phyloP scores from a whole-genome alignment of 2,888 invertebrate genomes.

The Caenorhabditis macrosperma region DNA sequence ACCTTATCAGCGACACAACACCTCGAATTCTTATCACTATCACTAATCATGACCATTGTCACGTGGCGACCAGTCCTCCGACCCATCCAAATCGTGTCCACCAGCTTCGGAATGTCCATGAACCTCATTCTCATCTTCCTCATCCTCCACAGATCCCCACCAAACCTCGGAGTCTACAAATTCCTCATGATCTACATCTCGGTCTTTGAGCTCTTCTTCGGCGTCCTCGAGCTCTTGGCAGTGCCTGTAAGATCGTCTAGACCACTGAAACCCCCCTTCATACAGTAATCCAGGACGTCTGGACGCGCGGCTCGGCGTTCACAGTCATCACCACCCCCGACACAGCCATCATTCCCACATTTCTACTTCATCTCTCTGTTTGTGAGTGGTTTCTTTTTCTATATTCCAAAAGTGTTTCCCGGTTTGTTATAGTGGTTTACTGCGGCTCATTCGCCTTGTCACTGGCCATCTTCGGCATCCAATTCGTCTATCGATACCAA shows the following conservation, averaged over 20 bases:
- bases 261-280: neutral
- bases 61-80: neutral
- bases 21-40: neutral
- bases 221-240: neutral
- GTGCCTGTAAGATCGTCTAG: neutral
- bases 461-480: conserved; percentile 17
- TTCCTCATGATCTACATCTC: conserved; percentile 2
- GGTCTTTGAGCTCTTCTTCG: conserved; percentile 1
- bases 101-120: neutral
- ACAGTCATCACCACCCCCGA: neutral
- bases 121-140: neutral
- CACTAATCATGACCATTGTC: neutral
- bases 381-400: neutral
- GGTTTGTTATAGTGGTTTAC: conserved; percentile 10
- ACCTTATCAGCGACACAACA: too few species aligned
- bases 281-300: neutral
- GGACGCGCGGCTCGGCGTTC: neutral
- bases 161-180: neutral
- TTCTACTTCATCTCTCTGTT: neutral
- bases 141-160: neutral
- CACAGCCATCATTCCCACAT: neutral
- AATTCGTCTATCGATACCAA: conserved; percentile 27
- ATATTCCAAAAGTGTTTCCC: neutral
- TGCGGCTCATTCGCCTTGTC: conserved; percentile 26
- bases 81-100: neutral